phyloP scores from a whole-genome alignment of 2,888 invertebrate genomes.

The Pseudolycoriella hygida region DNA sequence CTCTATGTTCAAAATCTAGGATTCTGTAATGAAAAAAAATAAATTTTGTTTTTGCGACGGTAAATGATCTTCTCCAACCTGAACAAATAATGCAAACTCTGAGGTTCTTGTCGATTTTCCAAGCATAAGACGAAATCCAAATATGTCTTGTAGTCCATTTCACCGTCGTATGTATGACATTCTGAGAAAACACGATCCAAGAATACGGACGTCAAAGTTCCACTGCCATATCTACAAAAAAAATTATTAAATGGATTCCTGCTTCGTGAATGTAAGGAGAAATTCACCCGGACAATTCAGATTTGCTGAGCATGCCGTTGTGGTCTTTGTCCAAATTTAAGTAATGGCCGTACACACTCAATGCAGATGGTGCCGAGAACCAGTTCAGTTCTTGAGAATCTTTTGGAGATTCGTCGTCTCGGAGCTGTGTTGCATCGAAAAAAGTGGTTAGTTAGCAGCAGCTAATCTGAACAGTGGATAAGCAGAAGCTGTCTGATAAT shows the following conservation, averaged over 20 bases:
- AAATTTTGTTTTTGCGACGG: too few relatives aligned
- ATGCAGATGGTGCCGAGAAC: conserved; percentile 79
- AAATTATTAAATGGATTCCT: background rate
- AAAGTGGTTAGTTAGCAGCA: too few relatives aligned
- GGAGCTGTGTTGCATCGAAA: conserved; percentile 36
- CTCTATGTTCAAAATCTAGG: conserved; percentile 72
- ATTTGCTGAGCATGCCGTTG: conserved; percentile 87
- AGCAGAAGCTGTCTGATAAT: too few relatives aligned
- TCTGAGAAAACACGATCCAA: conserved; percentile 88
- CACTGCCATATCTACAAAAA: conserved; percentile 59
- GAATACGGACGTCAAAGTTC: conserved; percentile 79
- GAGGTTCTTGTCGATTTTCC: conserved; percentile 82
- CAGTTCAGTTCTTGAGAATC: conserved; percentile 75
- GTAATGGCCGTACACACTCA: conserved; percentile 86
- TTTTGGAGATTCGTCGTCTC: conserved; percentile 69
- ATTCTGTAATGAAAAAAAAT: too few relatives aligned
- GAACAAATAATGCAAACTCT: conserved; percentile 81
- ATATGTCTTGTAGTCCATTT: conserved; percentile 96
- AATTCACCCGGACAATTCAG: conserved; percentile 64
- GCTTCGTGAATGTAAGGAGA: background rate
- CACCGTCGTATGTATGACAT: conserved; percentile 83
- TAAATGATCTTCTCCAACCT: too few relatives aligned
- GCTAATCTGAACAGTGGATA: too few relatives aligned
- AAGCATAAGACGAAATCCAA: conserved; percentile 84
- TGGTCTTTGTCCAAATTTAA: conserved; percentile 85